These are phyloP conservation scores for Scophthalmus maximus DNA, from an alignment of 2,113 vertebrate genomes.

Conservation along the genomic window DNA sequence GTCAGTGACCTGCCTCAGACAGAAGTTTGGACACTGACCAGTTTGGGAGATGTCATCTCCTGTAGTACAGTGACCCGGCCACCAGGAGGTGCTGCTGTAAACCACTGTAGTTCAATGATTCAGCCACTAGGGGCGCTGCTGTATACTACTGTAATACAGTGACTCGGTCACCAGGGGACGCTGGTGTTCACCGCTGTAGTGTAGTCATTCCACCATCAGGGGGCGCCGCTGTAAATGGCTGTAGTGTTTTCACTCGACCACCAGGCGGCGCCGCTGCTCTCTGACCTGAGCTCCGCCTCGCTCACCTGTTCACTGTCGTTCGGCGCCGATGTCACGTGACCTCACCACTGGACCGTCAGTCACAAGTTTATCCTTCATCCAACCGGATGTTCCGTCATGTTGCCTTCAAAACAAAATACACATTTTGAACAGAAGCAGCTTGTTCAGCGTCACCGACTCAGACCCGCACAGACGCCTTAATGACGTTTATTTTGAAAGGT, in stretches of 20 bases:
- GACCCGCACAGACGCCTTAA: too few relatives aligned
- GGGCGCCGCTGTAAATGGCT: too few relatives aligned
- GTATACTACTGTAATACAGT: background rate
- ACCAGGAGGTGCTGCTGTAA: too few relatives aligned
- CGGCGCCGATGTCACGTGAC: background rate
- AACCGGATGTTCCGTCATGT: background rate
- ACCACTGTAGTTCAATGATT: too few relatives aligned
- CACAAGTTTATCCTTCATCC: background rate
- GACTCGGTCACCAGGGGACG: background rate
- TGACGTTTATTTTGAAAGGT: slow-evolving; percentile 53
- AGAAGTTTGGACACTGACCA: too few relatives aligned
- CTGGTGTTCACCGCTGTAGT: too few relatives aligned
- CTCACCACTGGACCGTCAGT: background rate
- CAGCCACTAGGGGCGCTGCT: too few relatives aligned
- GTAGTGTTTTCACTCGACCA: background rate
- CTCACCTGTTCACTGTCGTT: background rate
- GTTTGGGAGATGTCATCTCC: too few relatives aligned
- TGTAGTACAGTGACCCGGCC: too few relatives aligned
- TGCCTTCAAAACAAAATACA: background rate
- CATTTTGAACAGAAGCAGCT: too few relatives aligned
- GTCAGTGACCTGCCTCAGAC: too few relatives aligned
- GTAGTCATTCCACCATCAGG: background rate
- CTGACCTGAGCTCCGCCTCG: background rate
- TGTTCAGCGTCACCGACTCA: too few relatives aligned
- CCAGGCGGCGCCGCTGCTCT: background rate